Percentiles rank a stretch among this genome's conserved stretches.
Conservation (phyloP, 2,113 vertebrate genomes). For the Siniperca knerii region DNA sequence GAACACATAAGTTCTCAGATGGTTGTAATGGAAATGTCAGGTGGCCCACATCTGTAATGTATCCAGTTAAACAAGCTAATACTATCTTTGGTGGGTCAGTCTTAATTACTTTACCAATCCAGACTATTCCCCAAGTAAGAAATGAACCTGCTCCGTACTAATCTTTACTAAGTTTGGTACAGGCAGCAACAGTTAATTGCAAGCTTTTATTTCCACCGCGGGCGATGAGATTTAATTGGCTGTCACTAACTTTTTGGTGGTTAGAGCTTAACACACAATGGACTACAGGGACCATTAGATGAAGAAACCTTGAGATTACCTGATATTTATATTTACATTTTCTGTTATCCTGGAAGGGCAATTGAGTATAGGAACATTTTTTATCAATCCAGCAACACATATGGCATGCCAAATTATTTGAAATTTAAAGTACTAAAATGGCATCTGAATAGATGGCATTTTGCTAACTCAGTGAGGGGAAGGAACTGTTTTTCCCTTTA, state of each 20-base stretch:
- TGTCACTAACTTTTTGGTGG: background rate
- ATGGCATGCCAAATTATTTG: background rate
- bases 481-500: background rate
- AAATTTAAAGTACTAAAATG: background rate
- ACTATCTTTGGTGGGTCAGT: constrained; percentile 13
- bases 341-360: background rate
- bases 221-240: constrained; percentile 23
- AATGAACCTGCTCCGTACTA: background rate
- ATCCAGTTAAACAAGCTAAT: constrained; percentile 27
- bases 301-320: background rate
- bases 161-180: background rate
- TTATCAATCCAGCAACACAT: background rate
- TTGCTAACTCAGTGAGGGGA: background rate
- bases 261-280: background rate
- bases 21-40: constrained; percentile 29
- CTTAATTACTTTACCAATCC: constrained; percentile 35
- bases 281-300: background rate
- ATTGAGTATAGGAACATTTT: background rate
- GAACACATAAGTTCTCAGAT: background rate
- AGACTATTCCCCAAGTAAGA: background rate
- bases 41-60: background rate
- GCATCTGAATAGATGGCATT: background rate
- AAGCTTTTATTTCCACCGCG: constrained; percentile 25
- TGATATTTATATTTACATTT: constrained; percentile 7
- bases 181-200: constrained; percentile 6